A percentile compares a stretch with the other conserved stretches of the same genome.
Evolutionary conservation across 2,113 vertebrate genomes (phyloP).

Genomic region (Solea senegalensis): DNA sequence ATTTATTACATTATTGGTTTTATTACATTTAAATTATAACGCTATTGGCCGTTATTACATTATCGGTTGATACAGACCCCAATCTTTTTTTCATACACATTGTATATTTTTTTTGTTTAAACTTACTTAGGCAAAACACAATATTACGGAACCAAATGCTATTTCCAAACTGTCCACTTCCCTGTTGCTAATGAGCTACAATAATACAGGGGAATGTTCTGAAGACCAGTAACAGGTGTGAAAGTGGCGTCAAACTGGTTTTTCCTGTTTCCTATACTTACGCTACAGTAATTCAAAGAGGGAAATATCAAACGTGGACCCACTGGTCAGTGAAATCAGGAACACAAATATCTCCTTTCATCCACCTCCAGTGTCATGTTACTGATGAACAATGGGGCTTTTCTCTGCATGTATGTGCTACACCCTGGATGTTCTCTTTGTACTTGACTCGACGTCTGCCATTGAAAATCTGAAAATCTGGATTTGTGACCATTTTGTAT

Average conservation of each 20-base stretch:
- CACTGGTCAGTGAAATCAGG: not conserved
- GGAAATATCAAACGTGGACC: not conserved
- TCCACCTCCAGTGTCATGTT: not conserved
- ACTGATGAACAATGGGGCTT: not conserved
- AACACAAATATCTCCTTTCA: conserved; percentile 9
- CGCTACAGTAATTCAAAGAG: not conserved
- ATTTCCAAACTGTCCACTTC: not conserved
- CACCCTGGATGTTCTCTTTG: not conserved
- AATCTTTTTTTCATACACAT: too few species aligned
- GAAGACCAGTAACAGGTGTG: not conserved
- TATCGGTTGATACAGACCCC: too few species aligned
- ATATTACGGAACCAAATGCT: too few species aligned
- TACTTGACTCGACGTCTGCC: not conserved
- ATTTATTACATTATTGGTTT: too few species aligned
- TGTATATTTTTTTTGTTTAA: too few species aligned
- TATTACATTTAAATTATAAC: too few species aligned
- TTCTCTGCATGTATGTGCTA: not conserved
- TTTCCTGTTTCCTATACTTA: conserved; percentile 39
- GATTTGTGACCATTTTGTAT: not conserved
- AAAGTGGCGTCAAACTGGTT: conserved; percentile 35
- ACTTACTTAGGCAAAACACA: too few species aligned
- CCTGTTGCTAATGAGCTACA: not conserved
- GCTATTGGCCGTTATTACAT: too few species aligned
- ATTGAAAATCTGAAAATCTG: too few species aligned
- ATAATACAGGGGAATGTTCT: not conserved